Conservation (phyloP, 2,888 invertebrate species). For the Agelastica alni region DNA sequence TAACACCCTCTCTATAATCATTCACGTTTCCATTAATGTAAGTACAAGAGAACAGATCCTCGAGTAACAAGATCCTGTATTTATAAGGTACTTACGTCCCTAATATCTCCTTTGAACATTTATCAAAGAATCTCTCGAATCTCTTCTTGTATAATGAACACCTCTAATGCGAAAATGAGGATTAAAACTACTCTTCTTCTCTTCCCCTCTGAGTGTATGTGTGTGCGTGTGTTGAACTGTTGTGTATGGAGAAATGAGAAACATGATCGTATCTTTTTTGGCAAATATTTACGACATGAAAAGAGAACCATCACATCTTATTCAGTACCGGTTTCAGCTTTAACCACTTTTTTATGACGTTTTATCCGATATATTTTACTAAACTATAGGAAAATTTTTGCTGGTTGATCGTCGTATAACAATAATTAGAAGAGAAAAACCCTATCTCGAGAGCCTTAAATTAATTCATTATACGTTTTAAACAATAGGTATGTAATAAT, state of each 20-base stretch:
- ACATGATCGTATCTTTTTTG: constrained; percentile 32
- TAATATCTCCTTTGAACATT: constrained; percentile 46
- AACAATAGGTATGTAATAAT: no score
- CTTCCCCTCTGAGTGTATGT: no score
- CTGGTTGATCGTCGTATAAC: no score
- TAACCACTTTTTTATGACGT: background rate
- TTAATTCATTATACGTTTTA: no score
- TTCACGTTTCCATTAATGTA: constrained; percentile 23
- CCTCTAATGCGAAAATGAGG: constrained; percentile 44
- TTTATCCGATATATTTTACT: no score
- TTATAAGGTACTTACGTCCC: constrained; percentile 42
- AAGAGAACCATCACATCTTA: background rate
- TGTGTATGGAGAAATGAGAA: constrained; percentile 23
- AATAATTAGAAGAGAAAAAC: no score
- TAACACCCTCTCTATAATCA: no score
- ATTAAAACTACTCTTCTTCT: constrained; percentile 28
- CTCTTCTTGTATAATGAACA: constrained; percentile 43
- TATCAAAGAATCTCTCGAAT: constrained; percentile 45
- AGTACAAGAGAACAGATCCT: constrained; percentile 18
- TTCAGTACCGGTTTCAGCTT: constrained; percentile 1
- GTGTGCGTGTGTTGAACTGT: background rate
- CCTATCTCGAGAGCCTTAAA: no score
- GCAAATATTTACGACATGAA: constrained; percentile 1
- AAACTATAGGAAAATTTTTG: no score
- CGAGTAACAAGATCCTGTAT: constrained; percentile 44